A percentile compares a stretch with the other conserved stretches of the same genome.
These are phyloP conservation scores for Heliconius ismenius DNA, from an alignment of 2,888 invertebrate genomes.

Conservation along the genomic window DNA sequence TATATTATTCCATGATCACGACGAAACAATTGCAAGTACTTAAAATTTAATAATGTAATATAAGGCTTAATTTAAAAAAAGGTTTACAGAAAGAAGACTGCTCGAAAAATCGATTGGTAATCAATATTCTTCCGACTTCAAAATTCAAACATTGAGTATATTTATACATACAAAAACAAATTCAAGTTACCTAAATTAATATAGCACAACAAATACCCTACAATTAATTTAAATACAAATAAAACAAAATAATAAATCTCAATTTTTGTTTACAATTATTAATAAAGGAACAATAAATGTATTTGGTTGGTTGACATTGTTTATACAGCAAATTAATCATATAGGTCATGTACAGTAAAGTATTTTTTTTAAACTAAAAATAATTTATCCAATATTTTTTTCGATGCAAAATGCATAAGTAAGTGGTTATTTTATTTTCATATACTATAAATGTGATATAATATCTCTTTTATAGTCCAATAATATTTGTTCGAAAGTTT, in stretches of 20 bases:
- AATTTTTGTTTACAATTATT: constrained; percentile 1
- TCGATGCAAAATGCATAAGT: background rate
- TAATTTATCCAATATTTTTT: background rate
- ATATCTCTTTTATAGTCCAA: background rate
- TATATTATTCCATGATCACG: constrained; percentile 2
- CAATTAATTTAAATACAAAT: background rate
- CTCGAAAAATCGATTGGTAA: constrained; percentile 19
- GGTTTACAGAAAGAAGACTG: constrained; percentile 22
- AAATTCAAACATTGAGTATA: background rate
- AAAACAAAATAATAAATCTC: constrained; percentile 20
- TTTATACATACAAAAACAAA: background rate
- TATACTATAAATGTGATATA: background rate
- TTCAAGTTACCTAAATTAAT: background rate
- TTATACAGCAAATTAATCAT: background rate
- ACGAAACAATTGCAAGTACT: background rate
- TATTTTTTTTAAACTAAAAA: background rate
- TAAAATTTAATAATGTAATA: background rate
- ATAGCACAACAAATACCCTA: constrained; percentile 12
- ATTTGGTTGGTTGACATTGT: background rate
- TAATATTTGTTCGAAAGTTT: no score
- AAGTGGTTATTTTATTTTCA: background rate
- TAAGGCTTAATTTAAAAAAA: background rate
- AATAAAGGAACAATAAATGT: background rate
- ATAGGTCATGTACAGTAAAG: background rate
- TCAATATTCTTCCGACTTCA: background rate